These are phyloP conservation scores for Malthinus flaveolus DNA, from an alignment of 2,888 invertebrate species.

Conservation along the genomic window DNA sequence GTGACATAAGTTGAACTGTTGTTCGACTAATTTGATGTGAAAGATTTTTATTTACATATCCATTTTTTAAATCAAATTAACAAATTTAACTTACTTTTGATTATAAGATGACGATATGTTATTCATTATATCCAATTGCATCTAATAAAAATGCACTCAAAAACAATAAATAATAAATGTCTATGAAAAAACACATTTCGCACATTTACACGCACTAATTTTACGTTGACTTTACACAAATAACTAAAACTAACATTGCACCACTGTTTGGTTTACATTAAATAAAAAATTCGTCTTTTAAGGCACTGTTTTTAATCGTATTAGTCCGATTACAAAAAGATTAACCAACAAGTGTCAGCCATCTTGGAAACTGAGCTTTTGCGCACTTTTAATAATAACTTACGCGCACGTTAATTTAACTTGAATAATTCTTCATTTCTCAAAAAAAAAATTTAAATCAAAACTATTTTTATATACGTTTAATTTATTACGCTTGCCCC, in stretches of 20 bases:
- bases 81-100: constrained; percentile 41
- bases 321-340: constrained; percentile 42
- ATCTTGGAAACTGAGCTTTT: constrained; percentile 44
- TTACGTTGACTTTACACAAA: constrained; percentile 37
- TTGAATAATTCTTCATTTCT: constrained; percentile 1
- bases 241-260: constrained; percentile 23
- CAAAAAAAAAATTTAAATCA: no score
- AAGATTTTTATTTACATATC: constrained; percentile 10
- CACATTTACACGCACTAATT: constrained; percentile 42
- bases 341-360: constrained; percentile 56
- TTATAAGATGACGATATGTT: constrained; percentile 40
- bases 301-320: constrained; percentile 45
- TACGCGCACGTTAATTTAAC: constrained; percentile 28
- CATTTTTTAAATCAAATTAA: neutral
- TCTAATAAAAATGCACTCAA: constrained; percentile 39
- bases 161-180: constrained; percentile 36
- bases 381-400: constrained; percentile 15
- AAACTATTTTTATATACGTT: no score
- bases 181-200: constrained; percentile 48
- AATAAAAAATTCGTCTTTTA: constrained; percentile 39
- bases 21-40: neutral
- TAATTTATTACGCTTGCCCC: no score
- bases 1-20: constrained; percentile 36
- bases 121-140: constrained; percentile 47
- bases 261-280: constrained; percentile 30